These are phyloP conservation scores for Ambastaia sidthimunki DNA, from an alignment of 2,797 vertebrate genomes.

Conservation along the genomic window DNA sequence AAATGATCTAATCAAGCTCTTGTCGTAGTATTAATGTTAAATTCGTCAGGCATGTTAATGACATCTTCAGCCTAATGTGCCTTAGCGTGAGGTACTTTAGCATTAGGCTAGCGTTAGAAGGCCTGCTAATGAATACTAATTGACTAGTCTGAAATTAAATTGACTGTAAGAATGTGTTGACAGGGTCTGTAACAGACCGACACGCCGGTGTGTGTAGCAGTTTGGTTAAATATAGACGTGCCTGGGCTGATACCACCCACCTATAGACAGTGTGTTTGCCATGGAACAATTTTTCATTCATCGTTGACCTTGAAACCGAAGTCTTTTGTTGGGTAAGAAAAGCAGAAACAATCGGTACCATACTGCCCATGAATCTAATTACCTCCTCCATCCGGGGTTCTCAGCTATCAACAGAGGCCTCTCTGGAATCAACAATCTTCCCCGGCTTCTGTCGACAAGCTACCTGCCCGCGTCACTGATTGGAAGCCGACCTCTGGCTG, in stretches of 20 bases:
- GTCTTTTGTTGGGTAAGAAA: neutral
- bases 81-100: neutral
- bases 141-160: neutral
- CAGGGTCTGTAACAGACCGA: neutral
- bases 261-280: neutral
- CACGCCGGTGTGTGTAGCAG: neutral
- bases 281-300: neutral
- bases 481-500: slow-evolving; percentile 49
- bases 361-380: slow-evolving; percentile 12
- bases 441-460: slow-evolving; percentile 19
- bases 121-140: slow-evolving; percentile 31
- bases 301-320: slow-evolving; percentile 18
- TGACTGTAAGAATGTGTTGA: slow-evolving; percentile 18
- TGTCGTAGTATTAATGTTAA: slow-evolving; percentile 26
- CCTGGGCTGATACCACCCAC: neutral
- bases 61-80: slow-evolving; percentile 20
- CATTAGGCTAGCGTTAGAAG: neutral
- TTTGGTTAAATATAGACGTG: neutral
- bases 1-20: slow-evolving; percentile 22
- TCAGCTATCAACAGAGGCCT: slow-evolving; percentile 29
- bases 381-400: slow-evolving; percentile 9
- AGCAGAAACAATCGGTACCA: neutral
- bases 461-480: slow-evolving; percentile 36
- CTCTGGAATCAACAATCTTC: slow-evolving; percentile 8
- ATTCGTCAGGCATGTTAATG: slow-evolving; percentile 21